Percentiles rank a stretch among this genome's conserved stretches.
Evolutionary conservation across 2,113 vertebrate species (phyloP).

Genomic region (Sylvicapra grimmia): DNA sequence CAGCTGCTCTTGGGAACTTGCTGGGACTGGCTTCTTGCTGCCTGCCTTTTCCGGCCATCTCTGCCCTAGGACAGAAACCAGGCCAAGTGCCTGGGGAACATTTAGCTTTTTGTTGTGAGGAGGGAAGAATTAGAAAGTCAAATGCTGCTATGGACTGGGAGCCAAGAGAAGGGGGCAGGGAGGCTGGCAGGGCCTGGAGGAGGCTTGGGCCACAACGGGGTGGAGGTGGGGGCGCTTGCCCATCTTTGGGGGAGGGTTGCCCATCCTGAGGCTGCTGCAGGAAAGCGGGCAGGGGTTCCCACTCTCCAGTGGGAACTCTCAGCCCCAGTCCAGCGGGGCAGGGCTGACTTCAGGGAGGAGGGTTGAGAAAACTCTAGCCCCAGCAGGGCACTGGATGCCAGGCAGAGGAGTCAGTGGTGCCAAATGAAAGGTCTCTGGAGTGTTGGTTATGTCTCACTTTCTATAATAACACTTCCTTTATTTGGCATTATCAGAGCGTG

Average conservation of each 20-base stretch:
- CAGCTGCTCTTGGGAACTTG: neutral
- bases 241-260: neutral
- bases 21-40: slow-evolving; percentile 3
- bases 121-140: slow-evolving; percentile 66
- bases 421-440: neutral
- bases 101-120: slow-evolving; percentile 60
- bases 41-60: neutral
- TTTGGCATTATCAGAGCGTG: neutral
- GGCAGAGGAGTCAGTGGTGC: neutral
- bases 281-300: neutral
- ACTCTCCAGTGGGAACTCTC: neutral
- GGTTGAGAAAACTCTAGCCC: neutral
- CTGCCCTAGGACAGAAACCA: slow-evolving; percentile 38
- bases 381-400: slow-evolving; percentile 11
- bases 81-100: slow-evolving; percentile 56
- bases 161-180: slow-evolving; percentile 47
- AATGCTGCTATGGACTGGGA: slow-evolving; percentile 19
- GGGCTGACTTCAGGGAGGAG: neutral
- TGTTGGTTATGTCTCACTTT: neutral
- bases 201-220: neutral
- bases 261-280: neutral
- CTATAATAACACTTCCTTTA: neutral
- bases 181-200: neutral
- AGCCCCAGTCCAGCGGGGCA: fast-evolving
- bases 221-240: neutral